Conservation (phyloP, 2,797 vertebrate genomes). For the Anolis apletophallus region DNA sequence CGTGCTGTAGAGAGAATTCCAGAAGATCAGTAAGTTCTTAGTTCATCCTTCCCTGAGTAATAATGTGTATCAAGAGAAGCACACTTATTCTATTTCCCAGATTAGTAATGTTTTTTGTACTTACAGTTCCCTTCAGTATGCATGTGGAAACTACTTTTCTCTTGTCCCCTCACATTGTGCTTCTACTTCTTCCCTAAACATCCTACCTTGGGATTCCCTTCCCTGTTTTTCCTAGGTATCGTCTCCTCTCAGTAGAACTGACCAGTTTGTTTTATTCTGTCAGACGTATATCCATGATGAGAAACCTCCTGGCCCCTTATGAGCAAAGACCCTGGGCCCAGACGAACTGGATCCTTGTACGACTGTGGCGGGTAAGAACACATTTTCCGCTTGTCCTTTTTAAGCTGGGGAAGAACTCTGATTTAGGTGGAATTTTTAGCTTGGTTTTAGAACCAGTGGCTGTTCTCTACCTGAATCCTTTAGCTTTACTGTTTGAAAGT, state of each 20-base stretch:
- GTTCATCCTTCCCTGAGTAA: conserved; percentile 8
- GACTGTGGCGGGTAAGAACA: conserved; percentile 92
- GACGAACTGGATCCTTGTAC: conserved; percentile 98
- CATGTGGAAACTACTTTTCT: neutral
- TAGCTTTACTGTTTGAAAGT: neutral
- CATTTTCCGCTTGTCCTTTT: neutral
- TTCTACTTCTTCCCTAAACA: neutral
- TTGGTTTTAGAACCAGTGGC: conserved; percentile 10
- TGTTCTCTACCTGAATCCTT: neutral
- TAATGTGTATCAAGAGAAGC: neutral
- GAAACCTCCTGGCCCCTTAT: conserved; percentile 93
- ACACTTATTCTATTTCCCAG: neutral
- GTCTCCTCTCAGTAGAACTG: conserved; percentile 7
- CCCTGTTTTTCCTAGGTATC: neutral
- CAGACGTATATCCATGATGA: conserved; percentile 96
- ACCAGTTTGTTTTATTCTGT: conserved; percentile 21
- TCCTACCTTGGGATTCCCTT: neutral
- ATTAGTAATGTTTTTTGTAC: neutral
- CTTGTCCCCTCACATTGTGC: neutral
- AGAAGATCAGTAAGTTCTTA: conserved; percentile 93
- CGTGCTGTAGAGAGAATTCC: conserved; percentile 94
- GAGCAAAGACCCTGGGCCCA: conserved; percentile 98
- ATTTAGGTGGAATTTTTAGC: neutral
- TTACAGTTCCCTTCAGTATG: neutral
- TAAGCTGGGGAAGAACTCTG: neutral